Evolutionary conservation across 2,888 invertebrate genomes (phyloP), one percentile per base, ranked within the genome.

Genomic region (Tinea semifulvella): DNA sequence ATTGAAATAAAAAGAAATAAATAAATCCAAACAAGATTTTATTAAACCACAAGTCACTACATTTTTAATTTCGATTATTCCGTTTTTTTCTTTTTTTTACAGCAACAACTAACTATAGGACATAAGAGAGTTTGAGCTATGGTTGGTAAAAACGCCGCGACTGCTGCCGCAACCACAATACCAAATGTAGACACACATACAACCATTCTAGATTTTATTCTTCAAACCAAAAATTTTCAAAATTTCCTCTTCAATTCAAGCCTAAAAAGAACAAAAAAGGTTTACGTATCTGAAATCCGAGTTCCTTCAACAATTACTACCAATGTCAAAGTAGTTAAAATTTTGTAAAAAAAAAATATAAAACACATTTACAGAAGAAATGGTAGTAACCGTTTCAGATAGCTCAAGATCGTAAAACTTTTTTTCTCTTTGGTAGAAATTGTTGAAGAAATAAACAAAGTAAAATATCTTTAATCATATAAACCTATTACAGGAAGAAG

Each of bases 351-450:
- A n/a, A n/a, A n/a, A n/a, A n/a, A 16, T 42, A 22, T 10, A 14
- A 20, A 22, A 20, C 4, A 8, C 27, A 27, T 14, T 7, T 10
- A n/a, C 42, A 42, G 27, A 42, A 27, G 3, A 1, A 27, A 8
- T 26, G 27, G 42, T 26, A 42, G 26, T 18, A 25, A 25, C 13
- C 14, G 25, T 13, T 17, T 40, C 22, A 13, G 25, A 20, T 10
- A 40, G n/a, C n/a, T 25, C 10, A 42, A 28, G 55, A 61, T 66
- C 66, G 69, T 71, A 66, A 67, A 63, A 59, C 64, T 58, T 61
- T 65, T 58, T 35, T 36, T 38, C 35, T 11, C 38, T 52, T 49
- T 49, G 52, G 54, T 50, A 44, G 47, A 49, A 52, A 49, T 48
- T 46, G 43, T 56, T 53, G 56, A 52, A 56, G 53, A 54, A 43